Conservation (phyloP, 1,140 invertebrate genomes). For the Lordiphosa mommai region DNA sequence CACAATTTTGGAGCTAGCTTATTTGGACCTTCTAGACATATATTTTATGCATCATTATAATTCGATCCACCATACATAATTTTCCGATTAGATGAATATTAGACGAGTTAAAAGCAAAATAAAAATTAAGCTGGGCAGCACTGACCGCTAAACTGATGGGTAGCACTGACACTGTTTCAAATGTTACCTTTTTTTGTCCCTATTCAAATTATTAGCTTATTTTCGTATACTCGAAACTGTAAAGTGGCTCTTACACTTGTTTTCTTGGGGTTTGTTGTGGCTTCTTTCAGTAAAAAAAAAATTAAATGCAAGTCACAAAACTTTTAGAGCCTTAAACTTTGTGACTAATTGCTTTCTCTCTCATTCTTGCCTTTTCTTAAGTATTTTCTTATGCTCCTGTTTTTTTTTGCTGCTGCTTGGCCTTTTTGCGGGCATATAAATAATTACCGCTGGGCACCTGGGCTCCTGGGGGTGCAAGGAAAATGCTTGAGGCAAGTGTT, state of each 20-base stretch:
- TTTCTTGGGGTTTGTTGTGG: not conserved
- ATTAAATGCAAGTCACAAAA: constrained; percentile 61
- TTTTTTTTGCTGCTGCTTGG: constrained; percentile 7
- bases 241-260: constrained; percentile 12
- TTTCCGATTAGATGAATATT: too few species aligned
- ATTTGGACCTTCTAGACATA: too few species aligned
- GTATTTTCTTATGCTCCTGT: constrained; percentile 23
- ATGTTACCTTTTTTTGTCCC: too few species aligned
- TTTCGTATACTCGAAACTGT: not conserved
- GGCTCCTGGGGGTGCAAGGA: constrained; percentile 21
- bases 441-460: constrained; percentile 55
- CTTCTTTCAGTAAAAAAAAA: not conserved
- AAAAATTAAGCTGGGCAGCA: too few species aligned
- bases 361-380: not conserved
- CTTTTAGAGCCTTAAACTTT: constrained; percentile 54
- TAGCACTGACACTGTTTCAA: too few species aligned
- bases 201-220: not conserved
- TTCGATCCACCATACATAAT: too few species aligned
- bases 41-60: too few species aligned
- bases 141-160: too few species aligned
- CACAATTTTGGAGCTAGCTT: too few species aligned
- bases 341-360: constrained; percentile 68
- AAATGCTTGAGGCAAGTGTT: constrained; percentile 39
- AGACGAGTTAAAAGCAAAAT: not conserved
- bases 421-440: constrained; percentile 56